Evolutionary conservation across 1,140 invertebrate species (phyloP), one percentile per base, ranked within the genome.

Genomic region (Heliconius nattereri): DNA sequence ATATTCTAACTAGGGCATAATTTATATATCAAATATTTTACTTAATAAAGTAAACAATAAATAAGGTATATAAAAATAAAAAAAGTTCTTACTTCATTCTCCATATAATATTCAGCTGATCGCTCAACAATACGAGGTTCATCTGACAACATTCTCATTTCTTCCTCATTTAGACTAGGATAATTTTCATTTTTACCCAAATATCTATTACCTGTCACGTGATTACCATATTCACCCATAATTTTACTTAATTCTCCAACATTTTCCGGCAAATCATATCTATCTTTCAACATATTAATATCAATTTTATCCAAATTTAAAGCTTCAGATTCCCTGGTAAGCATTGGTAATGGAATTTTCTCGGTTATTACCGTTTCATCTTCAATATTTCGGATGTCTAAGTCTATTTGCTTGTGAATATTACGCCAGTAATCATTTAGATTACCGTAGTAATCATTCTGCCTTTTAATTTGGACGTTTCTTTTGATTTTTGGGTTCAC

Each of bases 71-170:
- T 45, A 16, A 16, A 45, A 45, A 45, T 2, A 45, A 13, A 3
- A 32, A 3, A 3, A 13, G 40, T 45, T 52, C 60, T 49, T 13
- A 92, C 89, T 82, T 89, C 81, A 87, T 88, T 90, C 32, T 87
- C 84, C 37, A 91, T 76, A 66, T 83, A 85, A 35, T 74, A 78
- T 54, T 91, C 90, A 1, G 81, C 76, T 45, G 74, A 74, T n/a
- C 78, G 78, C 23, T 89, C 78, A 1, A 91, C 86, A 0, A 87
- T 9, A 29, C 37, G 60, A 0, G 90, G 86, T 3, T 89, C 90
- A 73, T 91, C 90, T 0, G 87, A 83, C 52, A 93, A 40, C 91
- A 93, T 91, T 54, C 92, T 87, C 86, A 91, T 79, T 66, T 93
- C 91, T 3, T 91, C 89, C 2, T 86, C 87, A 77, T 75, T 89